These are phyloP conservation scores for Petrocephalus schoutedeni DNA, from an alignment of 2,797 vertebrate genomes.

Conservation along the genomic window DNA sequence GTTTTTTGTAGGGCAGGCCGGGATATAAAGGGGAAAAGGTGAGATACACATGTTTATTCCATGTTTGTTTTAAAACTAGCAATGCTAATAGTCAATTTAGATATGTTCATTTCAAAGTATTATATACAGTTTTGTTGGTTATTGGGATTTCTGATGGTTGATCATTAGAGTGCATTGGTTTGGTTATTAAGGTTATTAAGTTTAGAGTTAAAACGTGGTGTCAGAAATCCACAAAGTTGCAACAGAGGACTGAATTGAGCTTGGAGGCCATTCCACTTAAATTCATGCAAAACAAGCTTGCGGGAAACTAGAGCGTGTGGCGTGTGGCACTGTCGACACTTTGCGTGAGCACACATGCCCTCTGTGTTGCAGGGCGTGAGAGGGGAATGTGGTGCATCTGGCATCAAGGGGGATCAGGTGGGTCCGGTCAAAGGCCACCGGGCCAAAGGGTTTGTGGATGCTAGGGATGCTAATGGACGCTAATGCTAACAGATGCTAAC, in stretches of 20 bases:
- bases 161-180: not conserved
- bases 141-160: not conserved
- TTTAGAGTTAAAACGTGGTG: not conserved
- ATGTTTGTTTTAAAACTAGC: not conserved
- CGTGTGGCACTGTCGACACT: not conserved
- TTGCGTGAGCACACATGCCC: not conserved
- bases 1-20: constrained; percentile 59
- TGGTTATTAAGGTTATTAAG: not conserved
- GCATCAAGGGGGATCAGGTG: constrained; percentile 58
- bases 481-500: not conserved
- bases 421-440: not conserved
- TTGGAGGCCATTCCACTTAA: not conserved
- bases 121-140: not conserved
- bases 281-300: not conserved
- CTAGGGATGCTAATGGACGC: not conserved
- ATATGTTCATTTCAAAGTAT: not conserved
- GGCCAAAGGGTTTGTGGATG: not conserved
- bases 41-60: constrained; percentile 27
- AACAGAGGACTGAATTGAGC: not conserved
- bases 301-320: not conserved
- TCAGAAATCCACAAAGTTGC: not conserved
- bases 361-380: constrained; percentile 49
- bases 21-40: constrained; percentile 77
- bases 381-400: constrained; percentile 56
- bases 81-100: not conserved